Conservation (phyloP, 2,888 invertebrate genomes). For the Tanaodytes sp. region DNA sequence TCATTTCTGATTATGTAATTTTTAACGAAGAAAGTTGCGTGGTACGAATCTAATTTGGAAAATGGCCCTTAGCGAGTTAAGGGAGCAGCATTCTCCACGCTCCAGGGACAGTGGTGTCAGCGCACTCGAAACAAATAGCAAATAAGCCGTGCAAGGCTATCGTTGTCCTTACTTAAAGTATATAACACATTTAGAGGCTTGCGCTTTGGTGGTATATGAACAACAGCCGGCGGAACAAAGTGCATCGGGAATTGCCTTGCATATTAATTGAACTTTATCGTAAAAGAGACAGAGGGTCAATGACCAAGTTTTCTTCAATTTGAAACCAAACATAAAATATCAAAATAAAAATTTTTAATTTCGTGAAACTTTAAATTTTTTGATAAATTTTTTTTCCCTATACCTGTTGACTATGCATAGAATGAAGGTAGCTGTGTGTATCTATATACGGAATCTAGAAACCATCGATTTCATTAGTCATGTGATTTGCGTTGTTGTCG, state of each 20-base stretch:
- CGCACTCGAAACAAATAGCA: slow-evolving; percentile 40
- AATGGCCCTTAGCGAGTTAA: slow-evolving; percentile 35
- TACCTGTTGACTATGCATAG: too few species aligned
- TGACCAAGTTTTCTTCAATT: slow-evolving; percentile 36
- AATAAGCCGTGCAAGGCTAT: slow-evolving; percentile 39
- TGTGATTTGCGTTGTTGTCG: not conserved
- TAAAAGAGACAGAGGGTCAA: slow-evolving; percentile 12
- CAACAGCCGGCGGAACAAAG: slow-evolving; percentile 34
- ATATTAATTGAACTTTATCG: slow-evolving; percentile 46
- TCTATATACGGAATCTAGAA: too few species aligned
- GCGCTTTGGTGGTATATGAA: slow-evolving; percentile 33
- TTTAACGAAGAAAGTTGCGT: slow-evolving; percentile 19
- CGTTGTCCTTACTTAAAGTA: slow-evolving; percentile 30
- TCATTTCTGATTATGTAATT: slow-evolving; percentile 23
- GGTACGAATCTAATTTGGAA: slow-evolving; percentile 44
- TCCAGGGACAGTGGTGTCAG: slow-evolving; percentile 28
- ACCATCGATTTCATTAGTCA: slow-evolving; percentile 10
- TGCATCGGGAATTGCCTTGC: too few species aligned
- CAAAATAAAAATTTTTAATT: too few species aligned
- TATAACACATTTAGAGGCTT: slow-evolving; percentile 43
- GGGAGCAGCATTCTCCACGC: slow-evolving; percentile 33
- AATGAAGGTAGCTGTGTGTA: too few species aligned
- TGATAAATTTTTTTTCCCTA: too few species aligned
- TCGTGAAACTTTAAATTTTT: too few species aligned
- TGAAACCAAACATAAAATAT: too few species aligned